These are phyloP conservation scores for Fundulus diaphanus DNA, from an alignment of 2,797 vertebrate genomes.

Conservation along the genomic window DNA sequence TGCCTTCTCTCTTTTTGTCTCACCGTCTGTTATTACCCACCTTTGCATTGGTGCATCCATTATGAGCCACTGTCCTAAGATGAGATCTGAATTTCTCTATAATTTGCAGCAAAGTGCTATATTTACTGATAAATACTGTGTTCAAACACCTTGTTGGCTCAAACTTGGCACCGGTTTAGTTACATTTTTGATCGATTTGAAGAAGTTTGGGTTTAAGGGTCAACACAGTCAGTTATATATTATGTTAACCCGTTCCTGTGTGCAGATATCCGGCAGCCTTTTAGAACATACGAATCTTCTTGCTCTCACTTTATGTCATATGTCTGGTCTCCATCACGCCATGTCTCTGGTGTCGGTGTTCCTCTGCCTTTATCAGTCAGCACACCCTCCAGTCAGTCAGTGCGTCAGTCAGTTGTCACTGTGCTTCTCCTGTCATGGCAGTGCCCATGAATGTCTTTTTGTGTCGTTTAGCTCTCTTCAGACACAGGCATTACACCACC, in stretches of 20 bases:
- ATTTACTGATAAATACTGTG: constrained; percentile 52
- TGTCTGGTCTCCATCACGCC: constrained; percentile 49
- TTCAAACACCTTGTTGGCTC: constrained; percentile 13
- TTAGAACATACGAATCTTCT: constrained; percentile 28
- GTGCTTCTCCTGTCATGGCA: constrained; percentile 66
- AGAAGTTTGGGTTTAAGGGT: constrained; percentile 36
- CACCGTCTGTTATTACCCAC: constrained; percentile 39
- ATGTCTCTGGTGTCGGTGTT: constrained; percentile 50
- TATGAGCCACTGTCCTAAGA: constrained; percentile 51
- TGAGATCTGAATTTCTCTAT: constrained; percentile 50
- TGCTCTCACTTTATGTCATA: constrained; percentile 25
- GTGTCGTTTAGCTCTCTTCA: constrained; percentile 67
- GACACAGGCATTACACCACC: constrained; percentile 76
- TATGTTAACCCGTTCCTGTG: constrained; percentile 16
- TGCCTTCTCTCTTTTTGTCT: constrained; percentile 48
- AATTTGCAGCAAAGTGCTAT: constrained; percentile 55
- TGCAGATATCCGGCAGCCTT: constrained; percentile 17
- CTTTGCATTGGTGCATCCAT: constrained; percentile 23
- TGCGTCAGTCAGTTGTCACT: constrained; percentile 56
- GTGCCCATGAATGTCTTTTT: constrained; percentile 73
- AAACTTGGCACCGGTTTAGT: constrained; percentile 17
- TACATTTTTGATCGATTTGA: constrained; percentile 45
- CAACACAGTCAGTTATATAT: constrained; percentile 37
- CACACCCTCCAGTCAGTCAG: constrained; percentile 44
- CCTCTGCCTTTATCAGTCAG: constrained; percentile 56